Conservation (phyloP, 2,888 invertebrate genomes). For the Xanthostigma xanthostigma region DNA sequence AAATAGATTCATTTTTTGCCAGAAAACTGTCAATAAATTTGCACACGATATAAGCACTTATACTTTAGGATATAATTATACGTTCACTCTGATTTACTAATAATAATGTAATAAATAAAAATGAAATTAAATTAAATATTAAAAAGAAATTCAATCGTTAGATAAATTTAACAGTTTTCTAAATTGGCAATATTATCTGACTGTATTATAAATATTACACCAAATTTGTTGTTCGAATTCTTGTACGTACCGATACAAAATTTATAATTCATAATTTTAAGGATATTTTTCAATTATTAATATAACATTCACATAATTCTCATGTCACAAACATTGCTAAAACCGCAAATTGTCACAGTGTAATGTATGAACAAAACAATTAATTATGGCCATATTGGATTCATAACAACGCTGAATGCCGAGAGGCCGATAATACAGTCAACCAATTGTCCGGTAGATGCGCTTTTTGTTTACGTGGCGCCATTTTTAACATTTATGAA, state of each 20-base stretch:
- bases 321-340: constrained; percentile 4
- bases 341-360: constrained; percentile 31
- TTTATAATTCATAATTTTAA: constrained; percentile 11
- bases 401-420: constrained; percentile 43
- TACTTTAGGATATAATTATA: not conserved
- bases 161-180: constrained; percentile 6
- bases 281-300: constrained; percentile 10
- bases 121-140: not conserved
- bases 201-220: constrained; percentile 3
- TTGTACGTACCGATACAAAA: constrained; percentile 15
- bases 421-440: not conserved
- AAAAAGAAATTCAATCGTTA: constrained; percentile 3
- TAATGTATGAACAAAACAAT: constrained; percentile 42
- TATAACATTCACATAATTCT: constrained; percentile 9
- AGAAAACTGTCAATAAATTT: not conserved
- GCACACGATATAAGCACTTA: not conserved
- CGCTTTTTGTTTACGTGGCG: too few species aligned
- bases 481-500: too few species aligned
- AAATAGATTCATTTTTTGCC: not conserved
- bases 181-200: not conserved
- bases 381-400: constrained; percentile 50
- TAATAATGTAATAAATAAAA: not conserved
- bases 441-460: too few species aligned
- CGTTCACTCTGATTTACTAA: not conserved
- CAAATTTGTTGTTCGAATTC: constrained; percentile 10